phyloP scores from a whole-genome alignment of 2,797 vertebrate species.

The Crax fasciolata region DNA sequence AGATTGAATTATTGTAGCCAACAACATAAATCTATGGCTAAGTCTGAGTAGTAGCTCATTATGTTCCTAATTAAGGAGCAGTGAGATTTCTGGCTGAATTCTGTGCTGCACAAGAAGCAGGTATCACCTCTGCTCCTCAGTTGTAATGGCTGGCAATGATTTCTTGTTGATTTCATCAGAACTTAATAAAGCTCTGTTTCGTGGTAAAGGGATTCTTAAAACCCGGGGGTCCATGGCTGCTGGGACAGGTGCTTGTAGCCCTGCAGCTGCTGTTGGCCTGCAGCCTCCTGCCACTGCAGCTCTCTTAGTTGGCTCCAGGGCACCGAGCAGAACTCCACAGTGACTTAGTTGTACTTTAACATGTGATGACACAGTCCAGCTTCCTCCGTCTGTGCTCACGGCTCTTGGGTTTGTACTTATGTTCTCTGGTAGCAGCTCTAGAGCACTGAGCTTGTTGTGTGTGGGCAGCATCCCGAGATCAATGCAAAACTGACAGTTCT shows the following conservation, averaged over 20 bases:
- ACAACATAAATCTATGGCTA: neutral
- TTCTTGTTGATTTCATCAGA: neutral
- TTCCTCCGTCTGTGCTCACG: neutral
- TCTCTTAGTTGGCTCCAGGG: neutral
- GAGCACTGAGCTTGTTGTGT: neutral
- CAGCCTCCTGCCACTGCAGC: neutral
- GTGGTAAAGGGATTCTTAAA: neutral
- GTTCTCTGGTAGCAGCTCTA: neutral
- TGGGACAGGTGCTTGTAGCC: neutral
- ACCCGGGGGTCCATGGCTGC: rapidly evolving
- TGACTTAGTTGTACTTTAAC: neutral
- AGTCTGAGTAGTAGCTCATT: neutral
- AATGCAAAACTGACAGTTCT: neutral
- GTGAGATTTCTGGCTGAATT: neutral
- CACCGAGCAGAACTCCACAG: neutral
- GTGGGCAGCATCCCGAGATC: rapidly evolving
- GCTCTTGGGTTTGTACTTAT: neutral
- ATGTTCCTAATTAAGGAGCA: neutral
- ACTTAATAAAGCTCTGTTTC: neutral
- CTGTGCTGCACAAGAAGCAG: neutral
- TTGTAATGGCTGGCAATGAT: neutral
- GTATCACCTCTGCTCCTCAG: neutral
- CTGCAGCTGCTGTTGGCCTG: neutral
- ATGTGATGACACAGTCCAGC: neutral
- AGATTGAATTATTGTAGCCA: neutral